phyloP scores from a whole-genome alignment of 2,113 vertebrate genomes.

The Chauna torquata region DNA sequence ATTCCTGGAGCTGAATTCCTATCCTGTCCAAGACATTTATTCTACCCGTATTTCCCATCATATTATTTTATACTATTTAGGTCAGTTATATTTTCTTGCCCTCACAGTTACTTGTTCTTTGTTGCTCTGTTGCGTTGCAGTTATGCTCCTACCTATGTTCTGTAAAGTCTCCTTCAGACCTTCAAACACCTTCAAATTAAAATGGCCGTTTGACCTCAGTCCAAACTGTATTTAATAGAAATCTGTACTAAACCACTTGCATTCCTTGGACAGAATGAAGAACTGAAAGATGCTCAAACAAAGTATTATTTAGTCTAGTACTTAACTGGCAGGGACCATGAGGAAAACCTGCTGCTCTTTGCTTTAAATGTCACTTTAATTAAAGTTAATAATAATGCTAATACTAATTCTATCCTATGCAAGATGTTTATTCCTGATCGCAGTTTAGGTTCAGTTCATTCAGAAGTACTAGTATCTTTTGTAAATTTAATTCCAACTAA shows the following conservation, averaged over 20 bases:
- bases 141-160: background rate
- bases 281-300: slow-evolving; percentile 34
- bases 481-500: slow-evolving; percentile 16
- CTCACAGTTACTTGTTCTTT: background rate
- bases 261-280: slow-evolving; percentile 23
- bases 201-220: background rate
- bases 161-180: slow-evolving; percentile 15
- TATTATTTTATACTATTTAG: slow-evolving; percentile 28
- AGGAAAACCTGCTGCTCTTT: slow-evolving; percentile 5
- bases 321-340: background rate
- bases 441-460: background rate
- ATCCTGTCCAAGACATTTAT: slow-evolving; percentile 4
- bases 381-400: background rate
- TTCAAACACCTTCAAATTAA: slow-evolving; percentile 15
- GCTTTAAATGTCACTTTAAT: slow-evolving; percentile 10
- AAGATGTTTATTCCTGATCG: background rate
- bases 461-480: background rate
- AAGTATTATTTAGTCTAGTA: slow-evolving; percentile 34
- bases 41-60: slow-evolving; percentile 43
- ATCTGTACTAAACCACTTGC: background rate
- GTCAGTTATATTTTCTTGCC: background rate
- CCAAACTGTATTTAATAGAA: background rate
- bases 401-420: background rate
- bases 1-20: slow-evolving; percentile 37
- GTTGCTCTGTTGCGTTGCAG: background rate